Evolutionary conservation across 23 tunicate genomes (phyloP).

Genomic region (Phallusia fumigata): DNA sequence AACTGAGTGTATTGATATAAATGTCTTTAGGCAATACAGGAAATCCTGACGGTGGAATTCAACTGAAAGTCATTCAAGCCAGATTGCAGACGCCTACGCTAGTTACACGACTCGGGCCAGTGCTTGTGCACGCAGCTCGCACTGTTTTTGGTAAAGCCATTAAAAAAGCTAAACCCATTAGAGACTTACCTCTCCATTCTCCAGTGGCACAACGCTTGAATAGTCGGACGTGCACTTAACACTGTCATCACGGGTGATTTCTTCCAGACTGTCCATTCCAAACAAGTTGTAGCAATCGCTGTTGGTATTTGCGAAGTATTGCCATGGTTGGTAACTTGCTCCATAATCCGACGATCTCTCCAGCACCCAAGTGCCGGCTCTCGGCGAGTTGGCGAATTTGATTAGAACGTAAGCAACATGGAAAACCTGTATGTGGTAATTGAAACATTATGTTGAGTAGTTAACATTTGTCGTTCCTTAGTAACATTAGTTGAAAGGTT

Average conservation of each 20-base stretch:
- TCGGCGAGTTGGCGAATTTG: constrained; percentile 99
- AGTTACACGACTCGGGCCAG: no score
- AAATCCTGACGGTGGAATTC: no score
- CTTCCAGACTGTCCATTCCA: constrained; percentile 84
- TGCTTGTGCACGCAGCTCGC: no score
- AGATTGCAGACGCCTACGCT: no score
- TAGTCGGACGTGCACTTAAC: constrained; percentile 90
- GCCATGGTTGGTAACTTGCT: constrained; percentile 93
- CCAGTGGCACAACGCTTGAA: constrained; percentile 92
- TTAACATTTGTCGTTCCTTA: no score
- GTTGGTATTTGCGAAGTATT: constrained; percentile 96
- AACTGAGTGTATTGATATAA: no score
- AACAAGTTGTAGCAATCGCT: constrained; percentile 90
- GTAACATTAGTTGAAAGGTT: no score
- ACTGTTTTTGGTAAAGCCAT: no score
- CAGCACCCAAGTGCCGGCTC: constrained; percentile 99
- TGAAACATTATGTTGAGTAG: neutral
- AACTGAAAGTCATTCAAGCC: no score
- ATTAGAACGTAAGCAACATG: constrained; percentile 95
- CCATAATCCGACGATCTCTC: constrained; percentile 95
- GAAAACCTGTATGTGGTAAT: constrained; percentile 67
- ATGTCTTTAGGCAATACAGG: no score
- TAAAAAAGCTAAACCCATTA: neutral
- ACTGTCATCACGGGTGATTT: constrained; percentile 93
- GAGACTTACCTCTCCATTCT: constrained; percentile 87